Conservation (phyloP, 2,888 invertebrate species). For the Stratiomys singularior region DNA sequence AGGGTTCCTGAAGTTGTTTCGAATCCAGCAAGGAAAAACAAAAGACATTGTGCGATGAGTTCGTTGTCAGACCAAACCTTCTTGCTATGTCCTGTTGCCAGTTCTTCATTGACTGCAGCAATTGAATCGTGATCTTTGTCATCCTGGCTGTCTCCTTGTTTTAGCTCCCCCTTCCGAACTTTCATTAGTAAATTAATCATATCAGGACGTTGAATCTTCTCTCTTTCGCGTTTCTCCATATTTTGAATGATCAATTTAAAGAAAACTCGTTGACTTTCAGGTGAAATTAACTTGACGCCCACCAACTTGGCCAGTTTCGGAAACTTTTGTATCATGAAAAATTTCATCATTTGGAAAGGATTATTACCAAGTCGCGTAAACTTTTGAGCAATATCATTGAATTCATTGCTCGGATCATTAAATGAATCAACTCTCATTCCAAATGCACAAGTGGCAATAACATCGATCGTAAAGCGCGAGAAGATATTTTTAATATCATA, state of each 20-base stretch:
- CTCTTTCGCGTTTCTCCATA: constrained; percentile 1
- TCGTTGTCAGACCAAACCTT: constrained; percentile 53
- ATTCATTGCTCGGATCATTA: constrained; percentile 65
- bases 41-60: constrained; percentile 55
- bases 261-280: not conserved
- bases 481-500: constrained; percentile 46
- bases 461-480: constrained; percentile 54
- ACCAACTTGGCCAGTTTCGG: not conserved
- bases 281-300: not conserved
- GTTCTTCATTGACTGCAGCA: constrained; percentile 26
- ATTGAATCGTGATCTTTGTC: not conserved
- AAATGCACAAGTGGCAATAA: constrained; percentile 69
- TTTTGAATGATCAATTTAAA: constrained; percentile 26
- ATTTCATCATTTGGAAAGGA: not conserved
- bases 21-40: constrained; percentile 67
- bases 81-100: not conserved
- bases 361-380: constrained; percentile 61
- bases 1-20: constrained; percentile 65
- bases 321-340: not conserved
- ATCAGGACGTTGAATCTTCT: constrained; percentile 26
- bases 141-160: not conserved
- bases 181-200: constrained; percentile 37
- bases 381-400: constrained; percentile 65
- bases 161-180: not conserved
- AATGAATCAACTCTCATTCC: constrained; percentile 68